Conservation (phyloP, 1,140 invertebrate genomes). For the Lepidurus couesii region DNA sequence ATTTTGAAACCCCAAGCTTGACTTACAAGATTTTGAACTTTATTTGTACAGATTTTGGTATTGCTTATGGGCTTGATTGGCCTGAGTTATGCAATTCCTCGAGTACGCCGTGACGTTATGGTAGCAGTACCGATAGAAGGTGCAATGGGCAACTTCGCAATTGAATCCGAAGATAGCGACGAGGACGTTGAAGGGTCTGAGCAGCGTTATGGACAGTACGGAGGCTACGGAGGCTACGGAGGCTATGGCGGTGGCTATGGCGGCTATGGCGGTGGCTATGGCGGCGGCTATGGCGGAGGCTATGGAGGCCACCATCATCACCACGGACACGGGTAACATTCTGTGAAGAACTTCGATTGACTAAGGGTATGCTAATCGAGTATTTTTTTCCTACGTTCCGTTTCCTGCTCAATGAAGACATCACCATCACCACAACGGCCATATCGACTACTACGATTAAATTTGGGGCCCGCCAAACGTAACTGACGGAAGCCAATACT, state of each 20-base stretch:
- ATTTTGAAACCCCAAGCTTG: no score
- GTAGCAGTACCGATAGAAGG: background rate
- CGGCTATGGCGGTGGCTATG: no score
- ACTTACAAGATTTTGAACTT: background rate
- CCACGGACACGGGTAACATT: background rate
- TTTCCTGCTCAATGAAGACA: background rate
- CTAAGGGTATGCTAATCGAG: background rate
- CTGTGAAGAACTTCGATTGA: background rate
- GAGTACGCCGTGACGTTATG: background rate
- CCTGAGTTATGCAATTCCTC: background rate
- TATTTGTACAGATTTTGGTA: conserved; percentile 2
- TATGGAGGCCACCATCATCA: background rate
- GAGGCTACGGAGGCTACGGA: no score
- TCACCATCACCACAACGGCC: background rate
- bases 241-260: no score
- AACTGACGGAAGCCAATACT: background rate
- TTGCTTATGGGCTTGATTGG: background rate
- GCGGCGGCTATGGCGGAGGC: background rate
- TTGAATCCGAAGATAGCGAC: background rate
- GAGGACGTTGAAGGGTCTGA: background rate
- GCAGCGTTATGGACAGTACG: no score
- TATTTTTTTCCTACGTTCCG: background rate
- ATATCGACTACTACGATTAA: background rate
- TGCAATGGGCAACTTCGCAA: background rate
- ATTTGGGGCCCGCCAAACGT: background rate